Conservation (phyloP, 2,797 vertebrate species). For the Ptychadena robeensis region DNA sequence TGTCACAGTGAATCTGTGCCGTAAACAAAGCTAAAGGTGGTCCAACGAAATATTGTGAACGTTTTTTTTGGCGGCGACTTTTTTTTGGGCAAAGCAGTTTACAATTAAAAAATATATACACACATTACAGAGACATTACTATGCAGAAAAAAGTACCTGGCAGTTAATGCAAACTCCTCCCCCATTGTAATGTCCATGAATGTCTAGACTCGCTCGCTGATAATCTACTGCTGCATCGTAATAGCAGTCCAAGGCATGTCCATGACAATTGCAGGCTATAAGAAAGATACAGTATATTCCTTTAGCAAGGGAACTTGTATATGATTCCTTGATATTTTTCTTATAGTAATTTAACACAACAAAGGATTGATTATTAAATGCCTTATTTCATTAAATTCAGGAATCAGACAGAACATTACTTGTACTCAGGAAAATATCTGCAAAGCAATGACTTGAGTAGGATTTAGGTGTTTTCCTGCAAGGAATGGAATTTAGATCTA, state of each 20-base stretch:
- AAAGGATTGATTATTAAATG: background rate
- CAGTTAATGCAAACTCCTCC: slow-evolving; percentile 93
- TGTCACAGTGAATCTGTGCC: too few species aligned
- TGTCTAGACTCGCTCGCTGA: slow-evolving; percentile 85
- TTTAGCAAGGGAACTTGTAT: background rate
- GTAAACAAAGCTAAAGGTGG: too few species aligned
- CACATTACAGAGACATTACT: background rate
- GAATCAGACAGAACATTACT: background rate
- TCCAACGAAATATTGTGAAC: too few species aligned
- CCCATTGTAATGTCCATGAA: slow-evolving; percentile 82
- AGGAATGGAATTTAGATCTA: slow-evolving; percentile 60
- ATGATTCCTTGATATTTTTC: background rate
- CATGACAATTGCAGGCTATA: slow-evolving; percentile 92
- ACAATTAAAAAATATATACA: background rate
- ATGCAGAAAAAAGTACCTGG: slow-evolving; percentile 79
- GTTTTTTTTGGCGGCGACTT: too few species aligned
- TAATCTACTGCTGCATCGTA: slow-evolving; percentile 85
- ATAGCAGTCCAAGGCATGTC: slow-evolving; percentile 88
- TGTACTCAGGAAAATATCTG: background rate
- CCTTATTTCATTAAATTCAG: background rate
- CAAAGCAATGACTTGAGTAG: background rate
- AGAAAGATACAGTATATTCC: slow-evolving; percentile 53
- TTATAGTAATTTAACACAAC: background rate
- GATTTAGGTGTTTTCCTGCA: background rate
- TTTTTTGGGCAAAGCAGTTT: too few species aligned